Evolutionary conservation across 2,113 vertebrate genomes (phyloP).

Genomic region (Triplophysa dalaica): DNA sequence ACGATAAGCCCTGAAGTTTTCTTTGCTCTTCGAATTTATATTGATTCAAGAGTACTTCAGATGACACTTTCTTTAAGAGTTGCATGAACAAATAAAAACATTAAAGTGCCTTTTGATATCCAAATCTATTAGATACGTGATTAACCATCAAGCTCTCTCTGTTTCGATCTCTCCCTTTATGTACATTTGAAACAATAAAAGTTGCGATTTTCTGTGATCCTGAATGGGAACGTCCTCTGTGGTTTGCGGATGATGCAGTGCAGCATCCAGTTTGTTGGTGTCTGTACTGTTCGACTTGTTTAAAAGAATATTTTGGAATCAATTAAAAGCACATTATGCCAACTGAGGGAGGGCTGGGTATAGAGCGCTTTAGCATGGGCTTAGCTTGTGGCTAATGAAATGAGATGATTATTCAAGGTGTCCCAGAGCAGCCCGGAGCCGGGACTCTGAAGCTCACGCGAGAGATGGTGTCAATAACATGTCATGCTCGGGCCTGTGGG

Average conservation of each 20-base stretch:
- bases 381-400: slow-evolving; percentile 54
- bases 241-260: background rate
- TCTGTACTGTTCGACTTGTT: slow-evolving; percentile 13
- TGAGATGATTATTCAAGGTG: slow-evolving; percentile 54
- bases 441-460: slow-evolving; percentile 36
- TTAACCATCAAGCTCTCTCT: too few relatives aligned
- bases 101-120: background rate
- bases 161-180: background rate
- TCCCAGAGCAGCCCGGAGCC: slow-evolving; percentile 38
- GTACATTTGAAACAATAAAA: slow-evolving; percentile 4
- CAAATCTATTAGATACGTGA: background rate
- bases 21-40: background rate
- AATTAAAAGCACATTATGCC: slow-evolving; percentile 63
- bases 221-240: background rate
- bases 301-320: slow-evolving; percentile 40
- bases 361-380: slow-evolving; percentile 36
- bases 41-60: background rate
- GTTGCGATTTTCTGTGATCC: background rate
- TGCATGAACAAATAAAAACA: slow-evolving; percentile 2
- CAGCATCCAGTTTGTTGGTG: slow-evolving; percentile 8
- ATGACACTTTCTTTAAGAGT: background rate
- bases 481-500: slow-evolving; percentile 30
- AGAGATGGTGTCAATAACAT: slow-evolving; percentile 45
- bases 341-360: slow-evolving; percentile 38
- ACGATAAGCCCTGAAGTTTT: background rate